phyloP scores from a whole-genome alignment of 1,140 invertebrate genomes.

The Helicoverpa zea region DNA sequence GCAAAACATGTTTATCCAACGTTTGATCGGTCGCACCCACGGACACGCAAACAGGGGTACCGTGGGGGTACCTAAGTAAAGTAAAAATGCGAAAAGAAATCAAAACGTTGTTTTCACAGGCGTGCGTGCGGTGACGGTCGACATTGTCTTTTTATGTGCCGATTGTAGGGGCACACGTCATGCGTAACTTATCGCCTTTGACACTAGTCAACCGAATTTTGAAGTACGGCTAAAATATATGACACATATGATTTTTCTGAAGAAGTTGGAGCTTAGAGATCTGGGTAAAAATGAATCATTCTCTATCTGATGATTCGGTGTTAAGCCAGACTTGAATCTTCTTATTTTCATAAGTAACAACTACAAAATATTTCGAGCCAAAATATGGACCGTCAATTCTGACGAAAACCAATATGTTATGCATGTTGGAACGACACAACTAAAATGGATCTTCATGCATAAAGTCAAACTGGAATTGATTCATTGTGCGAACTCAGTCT shows the following conservation, averaged over 20 bases:
- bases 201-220: conserved; percentile 30
- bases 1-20: conserved; percentile 63
- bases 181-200: conserved; percentile 46
- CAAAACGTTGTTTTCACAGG: conserved; percentile 55
- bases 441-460: not conserved
- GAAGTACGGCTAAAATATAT: not conserved
- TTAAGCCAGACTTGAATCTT: no score
- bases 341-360: no score
- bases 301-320: no score
- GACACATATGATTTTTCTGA: no score
- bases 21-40: conserved; percentile 73
- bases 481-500: not conserved
- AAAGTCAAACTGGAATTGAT: not conserved
- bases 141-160: conserved; percentile 41
- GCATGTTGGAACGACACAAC: no score
- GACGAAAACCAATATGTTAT: no score
- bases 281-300: no score
- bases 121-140: conserved; percentile 41
- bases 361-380: no score
- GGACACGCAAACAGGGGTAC: conserved; percentile 66
- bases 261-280: no score
- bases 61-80: not conserved
- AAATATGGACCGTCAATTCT: no score
- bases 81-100: conserved; percentile 55
- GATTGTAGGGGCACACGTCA: conserved; percentile 37